Evolutionary conservation across 1,140 invertebrate species (phyloP), one percentile per base, ranked within the genome.

Genomic region (Nephotettix cincticeps): DNA sequence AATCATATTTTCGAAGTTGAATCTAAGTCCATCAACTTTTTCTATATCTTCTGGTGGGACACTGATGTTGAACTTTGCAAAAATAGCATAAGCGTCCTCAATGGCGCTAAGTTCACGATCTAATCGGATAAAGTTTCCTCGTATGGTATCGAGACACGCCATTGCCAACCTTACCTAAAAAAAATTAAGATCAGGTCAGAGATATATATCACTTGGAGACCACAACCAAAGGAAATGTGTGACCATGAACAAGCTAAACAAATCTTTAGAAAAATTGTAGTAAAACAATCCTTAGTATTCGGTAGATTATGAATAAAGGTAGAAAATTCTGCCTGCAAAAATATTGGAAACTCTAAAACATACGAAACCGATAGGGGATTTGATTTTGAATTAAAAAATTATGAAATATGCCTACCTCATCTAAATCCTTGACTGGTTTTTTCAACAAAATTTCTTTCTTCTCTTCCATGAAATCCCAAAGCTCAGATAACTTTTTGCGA

Each of bases 1-100:
- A n/a, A 93, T 80, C 84, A 95, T 88, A 77, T 89, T 91, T 72
- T 86, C 85, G 79, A 94, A 95, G 73, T 88, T 88, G 76, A 90
- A 91, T 72, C 91, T 83, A 9, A 95, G 81, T 28, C 89, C 89
- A 75, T 94, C 90, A 14, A 93, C 91, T 73, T 88, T 85, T 72
- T 94, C 91, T 1, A 88, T 86, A 76, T 95, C 93, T 72, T 94
- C 92, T 75, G 89, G 87, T 0, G 89, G 86, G 17, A 94, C 85
- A 73, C 87, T 82, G 29, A 94, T 86, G 27, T 89, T 84, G 79
- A 91, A 92, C 76, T 87, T 86, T 17, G 80, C 81, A 76, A 95
- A 86, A 66, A 91, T 86, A 9, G 84, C 83, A 78, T 95, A 96
- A 1, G 91, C 90, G 79, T 94, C 90, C 80, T 93, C 91, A 73